These are phyloP conservation scores for Dendrophyllia cribrosa DNA, from an alignment of 64 coral and sea anemone genomes.

Conservation along the genomic window DNA sequence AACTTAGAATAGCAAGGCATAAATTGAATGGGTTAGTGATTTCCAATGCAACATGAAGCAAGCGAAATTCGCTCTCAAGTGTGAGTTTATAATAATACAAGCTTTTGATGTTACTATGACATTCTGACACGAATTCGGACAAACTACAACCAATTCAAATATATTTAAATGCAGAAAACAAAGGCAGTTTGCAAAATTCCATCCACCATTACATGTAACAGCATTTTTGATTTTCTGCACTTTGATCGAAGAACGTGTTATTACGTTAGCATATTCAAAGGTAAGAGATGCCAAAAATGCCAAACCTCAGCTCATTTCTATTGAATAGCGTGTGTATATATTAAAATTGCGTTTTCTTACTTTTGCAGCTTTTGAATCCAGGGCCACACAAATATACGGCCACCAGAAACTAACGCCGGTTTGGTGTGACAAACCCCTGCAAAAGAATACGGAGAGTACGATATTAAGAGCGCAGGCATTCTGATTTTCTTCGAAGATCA, in stretches of 20 bases:
- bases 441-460: conserved; percentile 20
- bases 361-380: conserved; percentile 92
- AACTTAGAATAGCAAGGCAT: too few species aligned
- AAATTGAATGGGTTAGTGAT: too few species aligned
- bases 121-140: too few species aligned
- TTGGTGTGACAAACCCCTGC: conserved; percentile 87
- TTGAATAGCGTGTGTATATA: neutral
- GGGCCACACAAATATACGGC: conserved; percentile 97
- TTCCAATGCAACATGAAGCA: too few species aligned
- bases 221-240: too few species aligned
- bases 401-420: conserved; percentile 91
- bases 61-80: too few species aligned
- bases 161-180: too few species aligned
- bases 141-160: too few species aligned
- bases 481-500: conserved; percentile 13
- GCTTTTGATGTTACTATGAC: too few species aligned
- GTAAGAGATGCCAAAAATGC: neutral
- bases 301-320: neutral
- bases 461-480: neutral
- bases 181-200: too few species aligned
- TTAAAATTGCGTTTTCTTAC: conserved; percentile 36
- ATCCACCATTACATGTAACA: too few species aligned
- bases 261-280: neutral
- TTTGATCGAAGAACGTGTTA: neutral
- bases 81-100: too few species aligned